Conservation (phyloP, 2,113 vertebrate genomes). For the Tinamus guttatus region DNA sequence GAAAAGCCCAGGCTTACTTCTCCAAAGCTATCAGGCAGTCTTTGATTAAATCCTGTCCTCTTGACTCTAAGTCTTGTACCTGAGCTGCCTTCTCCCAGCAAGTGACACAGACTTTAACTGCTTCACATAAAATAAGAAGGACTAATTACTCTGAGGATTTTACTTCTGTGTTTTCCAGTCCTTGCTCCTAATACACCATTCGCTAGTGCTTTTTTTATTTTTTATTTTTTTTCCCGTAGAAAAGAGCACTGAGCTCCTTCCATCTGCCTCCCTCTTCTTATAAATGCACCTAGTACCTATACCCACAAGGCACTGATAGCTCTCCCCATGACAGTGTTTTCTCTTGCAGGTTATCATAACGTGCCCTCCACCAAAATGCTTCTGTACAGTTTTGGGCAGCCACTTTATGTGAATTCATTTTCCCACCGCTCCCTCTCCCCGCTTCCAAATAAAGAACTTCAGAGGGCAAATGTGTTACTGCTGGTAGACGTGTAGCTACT, state of each 20-base stretch:
- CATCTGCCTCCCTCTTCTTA: neutral
- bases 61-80: neutral
- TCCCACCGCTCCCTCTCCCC: neutral
- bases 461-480: neutral
- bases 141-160: neutral
- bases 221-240: neutral
- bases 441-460: slow-evolving; percentile 29
- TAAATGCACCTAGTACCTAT: rapidly evolving
- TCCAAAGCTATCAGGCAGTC: neutral
- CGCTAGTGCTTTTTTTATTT: neutral
- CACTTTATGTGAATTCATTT: neutral
- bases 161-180: neutral
- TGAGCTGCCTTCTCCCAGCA: neutral
- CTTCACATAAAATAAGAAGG: slow-evolving; percentile 1
- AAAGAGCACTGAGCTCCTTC: neutral
- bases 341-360: neutral
- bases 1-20: neutral
- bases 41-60: neutral
- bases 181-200: neutral
- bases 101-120: neutral
- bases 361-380: neutral
- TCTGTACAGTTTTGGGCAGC: neutral
- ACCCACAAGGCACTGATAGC: rapidly evolving
- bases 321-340: neutral
- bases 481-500: slow-evolving; percentile 18